A percentile compares a stretch with the other conserved stretches of the same genome.
Evolutionary conservation across 2,797 vertebrate species (phyloP).

Genomic region (Psittacula echo): DNA sequence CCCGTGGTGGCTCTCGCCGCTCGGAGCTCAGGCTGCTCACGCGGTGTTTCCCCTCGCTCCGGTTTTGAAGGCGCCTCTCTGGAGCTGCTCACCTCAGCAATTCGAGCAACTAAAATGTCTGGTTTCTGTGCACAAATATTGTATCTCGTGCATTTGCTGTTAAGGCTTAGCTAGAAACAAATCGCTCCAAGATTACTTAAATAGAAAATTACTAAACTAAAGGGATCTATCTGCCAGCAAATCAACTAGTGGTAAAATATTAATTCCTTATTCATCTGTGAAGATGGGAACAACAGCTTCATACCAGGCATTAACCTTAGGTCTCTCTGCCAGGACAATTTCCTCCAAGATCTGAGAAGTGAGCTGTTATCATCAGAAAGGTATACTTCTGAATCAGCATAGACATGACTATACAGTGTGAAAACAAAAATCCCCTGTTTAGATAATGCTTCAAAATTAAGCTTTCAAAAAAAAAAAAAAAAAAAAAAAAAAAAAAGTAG

Average conservation of each 20-base stretch:
- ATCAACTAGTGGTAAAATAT: background rate
- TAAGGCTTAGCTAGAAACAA: background rate
- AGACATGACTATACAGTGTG: background rate
- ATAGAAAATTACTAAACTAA: conserved; percentile 9
- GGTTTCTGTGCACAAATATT: background rate
- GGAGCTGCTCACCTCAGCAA: background rate
- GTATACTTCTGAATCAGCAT: background rate
- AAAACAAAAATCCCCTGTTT: background rate
- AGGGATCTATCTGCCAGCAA: conserved; percentile 8
- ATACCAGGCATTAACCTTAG: background rate
- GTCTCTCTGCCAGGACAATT: background rate
- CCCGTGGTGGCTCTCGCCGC: too few species aligned
- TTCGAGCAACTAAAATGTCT: background rate
- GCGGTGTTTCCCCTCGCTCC: background rate
- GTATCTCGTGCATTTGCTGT: background rate
- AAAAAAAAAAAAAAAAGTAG: background rate
- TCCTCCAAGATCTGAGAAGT: background rate
- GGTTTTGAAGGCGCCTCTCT: background rate
- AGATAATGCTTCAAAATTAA: background rate
- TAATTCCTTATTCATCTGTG: conserved; percentile 26
- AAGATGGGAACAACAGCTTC: background rate
- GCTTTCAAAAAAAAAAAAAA: background rate
- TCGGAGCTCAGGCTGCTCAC: background rate
- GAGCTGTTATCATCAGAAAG: background rate
- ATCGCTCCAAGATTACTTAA: conserved; percentile 10